Conservation (phyloP, 2,113 vertebrate genomes). For the Chloroceryle aenea region DNA sequence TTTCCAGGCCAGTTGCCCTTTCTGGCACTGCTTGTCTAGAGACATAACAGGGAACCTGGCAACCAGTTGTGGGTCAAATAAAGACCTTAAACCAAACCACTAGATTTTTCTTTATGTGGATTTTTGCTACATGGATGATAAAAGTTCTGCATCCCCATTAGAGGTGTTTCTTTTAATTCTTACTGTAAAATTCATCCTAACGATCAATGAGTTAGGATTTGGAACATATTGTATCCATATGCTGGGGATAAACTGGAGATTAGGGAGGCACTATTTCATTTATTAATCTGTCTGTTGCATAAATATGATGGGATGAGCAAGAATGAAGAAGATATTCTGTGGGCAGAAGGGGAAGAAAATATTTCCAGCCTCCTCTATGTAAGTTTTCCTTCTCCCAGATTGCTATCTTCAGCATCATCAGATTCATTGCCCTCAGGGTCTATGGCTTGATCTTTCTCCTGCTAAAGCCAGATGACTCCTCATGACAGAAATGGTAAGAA, state of each 20-base stretch:
- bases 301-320: background rate
- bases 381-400: background rate
- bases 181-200: background rate
- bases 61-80: background rate
- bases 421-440: background rate
- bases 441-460: background rate
- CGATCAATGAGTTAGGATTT: background rate
- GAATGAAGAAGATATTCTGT: background rate
- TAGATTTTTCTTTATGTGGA: background rate
- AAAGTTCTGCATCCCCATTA: background rate
- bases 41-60: background rate
- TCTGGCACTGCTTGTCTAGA: background rate
- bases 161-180: background rate
- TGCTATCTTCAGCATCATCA: background rate
- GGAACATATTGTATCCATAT: background rate
- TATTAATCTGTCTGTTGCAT: constrained; percentile 1
- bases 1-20: background rate
- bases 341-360: background rate
- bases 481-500: background rate
- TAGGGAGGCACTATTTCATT: background rate
- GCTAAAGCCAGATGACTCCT: background rate
- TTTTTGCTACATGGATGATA: background rate
- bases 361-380: background rate
- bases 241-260: background rate
- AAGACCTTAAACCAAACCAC: background rate